Evolutionary conservation across 2,797 vertebrate species (phyloP), one percentile per base, ranked within the genome.

Genomic region (Platyrinchus mystaceus): DNA sequence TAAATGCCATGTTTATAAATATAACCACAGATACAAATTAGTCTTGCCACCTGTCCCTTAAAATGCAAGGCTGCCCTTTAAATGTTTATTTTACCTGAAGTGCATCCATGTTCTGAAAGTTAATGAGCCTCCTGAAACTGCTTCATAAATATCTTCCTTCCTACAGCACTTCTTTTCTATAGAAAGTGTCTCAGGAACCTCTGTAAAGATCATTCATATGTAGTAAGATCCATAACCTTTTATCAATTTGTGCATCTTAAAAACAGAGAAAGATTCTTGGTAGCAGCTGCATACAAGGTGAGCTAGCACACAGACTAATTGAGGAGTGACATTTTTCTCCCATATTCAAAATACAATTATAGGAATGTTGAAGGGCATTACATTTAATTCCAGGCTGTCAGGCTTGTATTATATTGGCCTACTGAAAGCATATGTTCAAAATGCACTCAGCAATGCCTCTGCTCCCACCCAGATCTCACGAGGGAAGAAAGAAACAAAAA

Each of bases 1-100:
- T 86, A 87, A 94, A 95, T 67, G 75, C 78, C 92, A 80, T 84
- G 89, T 93, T 96, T 96, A 96, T 90, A 97, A 96, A 95, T 23
- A 49, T 53, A 95, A 89, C 91, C 8, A 12, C 62, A 90, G 85
- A 85, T 37, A 89, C 53, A 94, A 95, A 93, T 96, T 82, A 85
- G 44, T 91, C 58, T 74, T 66, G 74, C 90, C 92, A 95, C 84
- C 87, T 95, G 82, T 76, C 73, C 88, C 84, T 93, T 64, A 75
- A 96, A 95, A 96, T 74, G 69, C 30, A 87, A 83, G 36, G 55
- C 67, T 96, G 87, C 87, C 93, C 94, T 97, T 95, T 90, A 85
- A 84, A 81, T 55, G 77, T 93, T 95, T 93, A 75, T 74, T 85
- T 88, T 96, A 87, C 67, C 50, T 90, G 32, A 84, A 94, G 76